A percentile compares a stretch with the other conserved stretches of the same genome.
These are phyloP conservation scores for Formicarius rufipectus DNA, from an alignment of 2,113 vertebrate genomes.

Conservation along the genomic window DNA sequence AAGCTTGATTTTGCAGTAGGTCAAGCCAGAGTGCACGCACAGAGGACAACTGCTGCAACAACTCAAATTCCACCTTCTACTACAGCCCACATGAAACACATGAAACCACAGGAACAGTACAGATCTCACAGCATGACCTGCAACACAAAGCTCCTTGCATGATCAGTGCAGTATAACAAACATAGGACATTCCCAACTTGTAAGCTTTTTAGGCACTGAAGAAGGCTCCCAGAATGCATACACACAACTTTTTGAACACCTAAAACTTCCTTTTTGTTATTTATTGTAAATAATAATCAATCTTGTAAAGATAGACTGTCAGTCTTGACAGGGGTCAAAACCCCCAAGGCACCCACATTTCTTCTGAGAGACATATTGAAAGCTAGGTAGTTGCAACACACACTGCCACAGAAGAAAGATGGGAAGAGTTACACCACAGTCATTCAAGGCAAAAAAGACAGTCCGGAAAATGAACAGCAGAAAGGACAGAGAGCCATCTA, in stretches of 20 bases:
- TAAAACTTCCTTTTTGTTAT: not conserved
- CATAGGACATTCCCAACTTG: not conserved
- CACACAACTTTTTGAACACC: not conserved
- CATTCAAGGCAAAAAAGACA: not conserved
- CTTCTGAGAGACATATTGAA: not conserved
- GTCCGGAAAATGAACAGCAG: not conserved
- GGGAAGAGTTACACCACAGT: not conserved
- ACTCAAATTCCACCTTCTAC: not conserved
- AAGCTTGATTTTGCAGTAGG: not conserved
- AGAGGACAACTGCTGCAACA: not conserved
- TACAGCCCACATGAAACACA: not conserved
- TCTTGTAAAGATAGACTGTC: not conserved
- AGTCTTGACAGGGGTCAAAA: not conserved
- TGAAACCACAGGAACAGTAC: not conserved
- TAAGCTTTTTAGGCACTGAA: not conserved
- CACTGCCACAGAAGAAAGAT: not conserved
- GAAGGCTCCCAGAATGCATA: not conserved
- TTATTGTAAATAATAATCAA: not conserved
- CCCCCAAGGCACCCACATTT: not conserved
- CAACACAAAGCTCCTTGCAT: not conserved
- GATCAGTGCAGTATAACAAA: not conserved
- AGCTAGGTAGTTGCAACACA: accelerated
- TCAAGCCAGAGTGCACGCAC: not conserved
- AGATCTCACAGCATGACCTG: not conserved
- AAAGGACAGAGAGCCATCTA: not conserved